These are phyloP conservation scores for Globicephala melas DNA, from an alignment of 2,113 vertebrate genomes.

Conservation along the genomic window DNA sequence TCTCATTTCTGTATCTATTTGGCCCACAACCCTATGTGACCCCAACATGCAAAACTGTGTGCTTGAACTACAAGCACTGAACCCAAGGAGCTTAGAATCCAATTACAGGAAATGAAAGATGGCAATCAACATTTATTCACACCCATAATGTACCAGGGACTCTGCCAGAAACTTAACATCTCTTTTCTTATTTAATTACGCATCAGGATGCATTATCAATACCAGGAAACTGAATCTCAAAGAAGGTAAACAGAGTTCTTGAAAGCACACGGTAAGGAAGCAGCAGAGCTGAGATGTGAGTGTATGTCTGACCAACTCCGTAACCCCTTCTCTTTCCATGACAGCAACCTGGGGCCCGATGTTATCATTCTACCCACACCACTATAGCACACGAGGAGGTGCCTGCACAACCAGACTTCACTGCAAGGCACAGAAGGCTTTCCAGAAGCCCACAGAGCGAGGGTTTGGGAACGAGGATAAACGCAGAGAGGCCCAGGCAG, in stretches of 20 bases:
- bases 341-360: not conserved
- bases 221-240: not conserved
- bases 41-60: not conserved
- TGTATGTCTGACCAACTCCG: not conserved
- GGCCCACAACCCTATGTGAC: not conserved
- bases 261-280: not conserved
- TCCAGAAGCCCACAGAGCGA: not conserved
- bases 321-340: not conserved
- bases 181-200: not conserved
- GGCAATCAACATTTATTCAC: not conserved
- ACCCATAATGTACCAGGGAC: not conserved
- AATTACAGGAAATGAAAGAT: not conserved
- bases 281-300: not conserved
- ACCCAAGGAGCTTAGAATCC: not conserved
- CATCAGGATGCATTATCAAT: not conserved
- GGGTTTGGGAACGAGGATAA: not conserved
- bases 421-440: not conserved
- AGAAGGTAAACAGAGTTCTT: not conserved
- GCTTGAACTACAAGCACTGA: not conserved
- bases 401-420: not conserved
- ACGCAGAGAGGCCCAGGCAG: not conserved
- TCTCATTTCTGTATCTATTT: not conserved
- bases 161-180: not conserved
- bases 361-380: not conserved
- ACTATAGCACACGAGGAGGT: not conserved